Conservation (phyloP, 1,140 invertebrate species). For the Marisa cornuarietis region DNA sequence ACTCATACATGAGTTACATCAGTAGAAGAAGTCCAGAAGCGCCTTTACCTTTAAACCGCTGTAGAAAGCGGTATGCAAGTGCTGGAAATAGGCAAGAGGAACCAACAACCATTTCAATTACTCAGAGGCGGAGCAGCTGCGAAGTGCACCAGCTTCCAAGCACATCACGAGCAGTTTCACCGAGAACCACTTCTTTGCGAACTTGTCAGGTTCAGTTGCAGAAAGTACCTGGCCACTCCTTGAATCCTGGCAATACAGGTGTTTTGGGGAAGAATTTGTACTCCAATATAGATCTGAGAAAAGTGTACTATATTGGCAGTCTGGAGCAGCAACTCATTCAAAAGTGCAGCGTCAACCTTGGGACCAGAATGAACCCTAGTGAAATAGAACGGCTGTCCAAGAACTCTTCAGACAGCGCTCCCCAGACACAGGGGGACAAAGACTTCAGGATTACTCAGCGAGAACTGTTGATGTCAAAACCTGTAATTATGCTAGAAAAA, state of each 20-base stretch:
- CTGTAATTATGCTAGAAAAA: too few relatives aligned
- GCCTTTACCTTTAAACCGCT: conserved; percentile 4
- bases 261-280: too few relatives aligned
- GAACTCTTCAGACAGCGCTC: neutral
- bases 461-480: too few relatives aligned
- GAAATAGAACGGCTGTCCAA: neutral
- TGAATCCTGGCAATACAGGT: too few relatives aligned
- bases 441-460: too few relatives aligned
- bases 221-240: too few relatives aligned
- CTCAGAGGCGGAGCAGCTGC: conserved; percentile 1
- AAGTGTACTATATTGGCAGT: conserved; percentile 17
- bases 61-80: neutral
- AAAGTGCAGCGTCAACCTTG: conserved; percentile 12
- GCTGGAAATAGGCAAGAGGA: neutral
- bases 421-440: too few relatives aligned
- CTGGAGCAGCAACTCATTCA: conserved; percentile 13
- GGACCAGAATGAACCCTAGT: neutral
- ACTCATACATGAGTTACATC: conserved; percentile 14
- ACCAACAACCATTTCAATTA: neutral
- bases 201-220: too few relatives aligned
- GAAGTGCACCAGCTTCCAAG: neutral
- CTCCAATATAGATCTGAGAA: neutral
- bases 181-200: too few relatives aligned
- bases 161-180: too few relatives aligned
- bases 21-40: conserved; percentile 17